Base-by-base conservation (phyloP, 2,797 vertebrate genomes). In the Perdix hodgsoniae region DNA sequence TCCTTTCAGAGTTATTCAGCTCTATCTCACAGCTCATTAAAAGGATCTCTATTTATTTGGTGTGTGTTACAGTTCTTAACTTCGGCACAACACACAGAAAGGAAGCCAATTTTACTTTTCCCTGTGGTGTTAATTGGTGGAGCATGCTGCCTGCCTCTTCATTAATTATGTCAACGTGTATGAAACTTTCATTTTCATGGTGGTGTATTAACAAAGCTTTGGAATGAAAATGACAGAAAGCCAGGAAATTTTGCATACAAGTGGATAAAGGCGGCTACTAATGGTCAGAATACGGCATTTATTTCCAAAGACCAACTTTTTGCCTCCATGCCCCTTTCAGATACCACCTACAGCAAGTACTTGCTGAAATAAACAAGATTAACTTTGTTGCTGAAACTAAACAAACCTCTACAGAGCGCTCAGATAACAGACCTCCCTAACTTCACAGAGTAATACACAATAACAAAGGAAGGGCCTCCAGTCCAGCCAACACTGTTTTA, bases 91-190 rank as follows among this genome's bases (percentile, higher is more conserved):
- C 96, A 96, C 65, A 95, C 97, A 97, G 97, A 98, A 98, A 98
- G 97, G 97, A 98, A 98, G 98, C 98, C 98, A 98, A 98, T 98
- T 98, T 98, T 97, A 97, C 97, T 97, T 98, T 98, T 98, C 98
- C 98, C 98, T 98, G 97, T 97, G 98, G 98, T 98, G 98, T 98
- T 99, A 99, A 99, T 98, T 98, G 98, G 98, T 98, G 97, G 97
- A 98, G 97, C 98, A 98, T 93, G 97, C 98, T 98, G 98, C 97
- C 98, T 98, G 98, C 97, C 97, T 98, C 98, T 98, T 98, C 98
- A 98, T 98, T 99, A 99, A 99, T 99, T 98, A 98, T 97, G 97
- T 98, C 98, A 98, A 98, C 96, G 97, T 88, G 96, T 97, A 97
- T 97, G 98, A 98, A 98, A 98, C 97, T 97, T 98, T 97, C 97